Conservation (phyloP, 2,888 invertebrate species). For the Dasypogon diadema region DNA sequence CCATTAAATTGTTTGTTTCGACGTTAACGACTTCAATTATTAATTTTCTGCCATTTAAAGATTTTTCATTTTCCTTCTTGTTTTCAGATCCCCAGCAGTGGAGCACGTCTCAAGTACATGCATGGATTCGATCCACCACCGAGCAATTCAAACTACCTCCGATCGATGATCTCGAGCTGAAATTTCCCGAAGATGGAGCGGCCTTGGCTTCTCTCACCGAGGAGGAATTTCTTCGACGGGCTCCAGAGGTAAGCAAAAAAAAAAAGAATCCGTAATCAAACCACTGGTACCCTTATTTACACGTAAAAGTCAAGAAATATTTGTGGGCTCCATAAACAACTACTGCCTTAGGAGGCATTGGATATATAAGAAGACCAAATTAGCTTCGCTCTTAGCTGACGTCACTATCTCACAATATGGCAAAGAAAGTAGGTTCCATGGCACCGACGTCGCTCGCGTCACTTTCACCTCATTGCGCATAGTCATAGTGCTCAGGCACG, state of each 20-base stretch:
- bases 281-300: background rate
- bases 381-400: background rate
- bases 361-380: background rate
- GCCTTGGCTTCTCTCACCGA: conserved; percentile 82
- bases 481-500: background rate
- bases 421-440: conserved; percentile 55
- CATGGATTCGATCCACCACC: conserved; percentile 91
- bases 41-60: background rate
- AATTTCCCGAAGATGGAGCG: conserved; percentile 85
- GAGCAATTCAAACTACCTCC: conserved; percentile 82
- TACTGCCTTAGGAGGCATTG: background rate
- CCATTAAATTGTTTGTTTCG: conserved; percentile 14
- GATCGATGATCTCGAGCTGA: conserved; percentile 79
- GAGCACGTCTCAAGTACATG: conserved; percentile 85
- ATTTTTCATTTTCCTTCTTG: conserved; percentile 51
- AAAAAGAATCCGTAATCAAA: conserved; percentile 1
- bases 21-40: background rate
- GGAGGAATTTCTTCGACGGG: conserved; percentile 86
- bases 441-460: conserved; percentile 46
- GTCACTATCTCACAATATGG: conserved; percentile 5
- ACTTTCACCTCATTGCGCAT: conserved; percentile 50
- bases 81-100: conserved; percentile 88
- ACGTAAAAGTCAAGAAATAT: background rate
- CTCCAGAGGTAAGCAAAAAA: conserved; percentile 77
- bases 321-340: background rate